phyloP scores from a whole-genome alignment of 2,797 vertebrate genomes.

The Arctocebus calabarensis region DNA sequence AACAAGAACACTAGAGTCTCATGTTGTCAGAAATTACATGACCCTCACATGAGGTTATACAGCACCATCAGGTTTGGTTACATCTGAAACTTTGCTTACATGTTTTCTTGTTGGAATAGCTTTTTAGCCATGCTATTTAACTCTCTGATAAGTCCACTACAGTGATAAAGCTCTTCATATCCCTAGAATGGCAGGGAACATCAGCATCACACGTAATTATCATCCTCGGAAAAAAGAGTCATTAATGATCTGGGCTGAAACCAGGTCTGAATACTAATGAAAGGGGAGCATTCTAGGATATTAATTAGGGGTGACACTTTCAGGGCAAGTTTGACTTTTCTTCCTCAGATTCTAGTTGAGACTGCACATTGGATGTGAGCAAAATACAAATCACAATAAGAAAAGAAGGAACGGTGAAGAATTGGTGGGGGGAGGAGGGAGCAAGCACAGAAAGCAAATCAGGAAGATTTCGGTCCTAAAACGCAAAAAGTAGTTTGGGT shows the following conservation, averaged over 20 bases:
- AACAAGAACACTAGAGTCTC: not conserved
- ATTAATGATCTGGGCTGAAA: conserved; percentile 87
- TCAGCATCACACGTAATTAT: conserved; percentile 84
- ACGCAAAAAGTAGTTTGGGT: not conserved
- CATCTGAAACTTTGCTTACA: conserved; percentile 39
- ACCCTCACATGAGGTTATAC: not conserved
- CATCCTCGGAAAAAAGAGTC: conserved; percentile 83
- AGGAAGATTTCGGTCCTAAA: conserved; percentile 30
- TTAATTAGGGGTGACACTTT: conserved; percentile 91
- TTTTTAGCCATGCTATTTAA: conserved; percentile 66
- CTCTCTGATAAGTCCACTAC: conserved; percentile 46
- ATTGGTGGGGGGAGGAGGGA: not conserved
- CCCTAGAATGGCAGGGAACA: conserved; percentile 76
- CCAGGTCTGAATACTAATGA: conserved; percentile 88
- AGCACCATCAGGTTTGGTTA: not conserved
- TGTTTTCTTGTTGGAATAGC: conserved; percentile 45
- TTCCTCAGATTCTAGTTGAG: conserved; percentile 82
- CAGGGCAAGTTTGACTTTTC: conserved; percentile 87
- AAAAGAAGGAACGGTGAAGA: not conserved
- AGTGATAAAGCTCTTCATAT: conserved; percentile 67
- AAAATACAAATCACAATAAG: conserved; percentile 80
- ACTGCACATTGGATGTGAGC: conserved; percentile 71
- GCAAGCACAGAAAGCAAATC: conserved; percentile 17
- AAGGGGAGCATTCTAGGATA: conserved; percentile 86
- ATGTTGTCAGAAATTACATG: not conserved